These are phyloP conservation scores for Hydropsyche tenuis DNA, from an alignment of 1,140 invertebrate genomes.

Conservation along the genomic window DNA sequence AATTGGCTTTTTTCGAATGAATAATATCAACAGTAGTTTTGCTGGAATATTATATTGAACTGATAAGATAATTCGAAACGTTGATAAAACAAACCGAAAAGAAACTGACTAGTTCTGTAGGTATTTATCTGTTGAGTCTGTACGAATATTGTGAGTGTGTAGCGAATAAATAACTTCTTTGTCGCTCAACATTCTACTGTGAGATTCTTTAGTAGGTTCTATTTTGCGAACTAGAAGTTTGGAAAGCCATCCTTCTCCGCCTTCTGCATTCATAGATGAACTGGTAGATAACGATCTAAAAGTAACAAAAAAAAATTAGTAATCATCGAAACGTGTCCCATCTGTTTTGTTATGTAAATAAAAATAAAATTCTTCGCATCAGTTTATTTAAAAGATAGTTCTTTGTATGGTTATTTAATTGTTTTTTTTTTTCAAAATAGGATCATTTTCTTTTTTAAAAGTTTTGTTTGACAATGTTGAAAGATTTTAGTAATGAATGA, in stretches of 20 bases:
- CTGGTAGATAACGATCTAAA: conserved; percentile 53
- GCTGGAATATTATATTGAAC: conserved; percentile 64
- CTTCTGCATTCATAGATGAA: conserved; percentile 62
- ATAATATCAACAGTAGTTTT: conserved; percentile 81
- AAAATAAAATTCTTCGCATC: too few species aligned
- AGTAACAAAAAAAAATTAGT: neutral
- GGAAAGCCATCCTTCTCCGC: conserved; percentile 82
- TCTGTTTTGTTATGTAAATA: too few species aligned
- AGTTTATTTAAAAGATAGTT: too few species aligned
- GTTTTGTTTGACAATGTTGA: too few species aligned
- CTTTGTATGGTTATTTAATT: too few species aligned
- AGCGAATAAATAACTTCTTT: conserved; percentile 94
- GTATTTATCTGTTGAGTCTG: conserved; percentile 85
- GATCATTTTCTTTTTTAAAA: too few species aligned
- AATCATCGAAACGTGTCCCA: neutral
- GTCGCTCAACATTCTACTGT: conserved; percentile 92
- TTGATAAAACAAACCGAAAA: neutral
- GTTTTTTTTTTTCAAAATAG: too few species aligned
- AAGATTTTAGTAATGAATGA: too few species aligned
- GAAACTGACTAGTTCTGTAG: conserved; percentile 87
- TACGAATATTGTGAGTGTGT: conserved; percentile 92
- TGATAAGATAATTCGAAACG: neutral
- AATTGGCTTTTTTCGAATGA: conserved; percentile 72
- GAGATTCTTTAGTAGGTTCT: conserved; percentile 93
- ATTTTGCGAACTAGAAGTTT: conserved; percentile 89